Evolutionary conservation across 2,113 vertebrate genomes (phyloP).

Genomic region (Mungos mungo): DNA sequence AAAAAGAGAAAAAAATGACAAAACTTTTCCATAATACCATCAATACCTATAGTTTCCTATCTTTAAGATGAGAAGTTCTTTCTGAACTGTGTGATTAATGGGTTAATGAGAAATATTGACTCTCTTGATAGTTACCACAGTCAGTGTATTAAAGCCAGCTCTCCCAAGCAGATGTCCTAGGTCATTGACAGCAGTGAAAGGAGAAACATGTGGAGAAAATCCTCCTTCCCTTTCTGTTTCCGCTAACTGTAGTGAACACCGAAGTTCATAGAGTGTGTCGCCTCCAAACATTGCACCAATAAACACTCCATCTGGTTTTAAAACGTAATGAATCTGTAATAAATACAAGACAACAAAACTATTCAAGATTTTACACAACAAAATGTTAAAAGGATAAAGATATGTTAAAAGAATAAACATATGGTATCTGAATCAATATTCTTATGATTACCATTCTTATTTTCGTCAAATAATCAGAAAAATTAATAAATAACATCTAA

Average conservation of each 20-base stretch:
- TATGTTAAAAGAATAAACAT: conserved; percentile 4
- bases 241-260: conserved; percentile 96
- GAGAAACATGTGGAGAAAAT: conserved; percentile 93
- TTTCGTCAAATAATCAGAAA: conserved; percentile 39
- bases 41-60: not conserved
- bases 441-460: conserved; percentile 24
- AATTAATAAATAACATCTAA: conserved; percentile 13
- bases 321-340: conserved; percentile 90
- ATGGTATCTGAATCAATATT: conserved; percentile 22
- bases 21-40: not conserved
- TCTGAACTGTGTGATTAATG: not conserved
- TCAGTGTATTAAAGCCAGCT: conserved; percentile 95
- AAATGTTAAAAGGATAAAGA: conserved; percentile 30
- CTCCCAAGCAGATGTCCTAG: conserved; percentile 93
- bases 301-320: conserved; percentile 95
- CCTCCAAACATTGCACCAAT: conserved; percentile 96
- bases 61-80: conserved; percentile 32
- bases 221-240: conserved; percentile 96
- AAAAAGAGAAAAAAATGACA: not conserved
- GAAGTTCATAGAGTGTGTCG: conserved; percentile 94
- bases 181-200: conserved; percentile 93
- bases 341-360: conserved; percentile 61
- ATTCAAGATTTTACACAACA: conserved; percentile 41
- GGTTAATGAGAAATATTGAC: not conserved
- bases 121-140: conserved; percentile 89